Conservation (phyloP, 2,888 invertebrate genomes). For the Noctuana brunneofusca region DNA sequence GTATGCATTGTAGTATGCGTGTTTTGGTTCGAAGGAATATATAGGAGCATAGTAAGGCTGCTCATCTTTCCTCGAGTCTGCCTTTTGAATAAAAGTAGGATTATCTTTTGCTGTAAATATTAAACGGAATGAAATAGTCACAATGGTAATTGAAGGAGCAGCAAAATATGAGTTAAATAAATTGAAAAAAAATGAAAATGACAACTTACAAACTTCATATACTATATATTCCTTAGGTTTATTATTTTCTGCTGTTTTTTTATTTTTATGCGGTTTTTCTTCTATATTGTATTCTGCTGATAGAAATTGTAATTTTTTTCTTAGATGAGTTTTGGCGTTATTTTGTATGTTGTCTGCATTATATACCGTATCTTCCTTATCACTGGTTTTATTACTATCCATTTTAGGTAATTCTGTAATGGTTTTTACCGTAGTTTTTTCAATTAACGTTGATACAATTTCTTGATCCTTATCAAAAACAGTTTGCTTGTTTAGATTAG, state of each 20-base stretch:
- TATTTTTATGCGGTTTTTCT: neutral
- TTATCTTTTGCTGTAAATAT: constrained; percentile 42
- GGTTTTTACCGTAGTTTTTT: no score
- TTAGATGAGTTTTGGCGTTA: neutral
- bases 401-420: no score
- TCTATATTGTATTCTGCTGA: constrained; percentile 6
- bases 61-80: constrained; percentile 38
- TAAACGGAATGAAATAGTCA: neutral
- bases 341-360: neutral
- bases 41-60: constrained; percentile 52
- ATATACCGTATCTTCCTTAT: no score
- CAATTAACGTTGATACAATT: neutral
- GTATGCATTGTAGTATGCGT: constrained; percentile 41
- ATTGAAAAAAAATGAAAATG: neutral
- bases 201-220: constrained; percentile 62
- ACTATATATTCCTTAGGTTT: constrained; percentile 47
- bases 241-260: constrained; percentile 14
- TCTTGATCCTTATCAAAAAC: neutral
- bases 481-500: neutral
- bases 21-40: constrained; percentile 51
- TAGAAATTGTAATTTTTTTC: constrained; percentile 13
- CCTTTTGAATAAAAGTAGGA: constrained; percentile 37
- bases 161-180: no score
- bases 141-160: neutral
- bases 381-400: no score